Conservation (phyloP, 2,888 invertebrate species). For the Xestia c-nigrum region DNA sequence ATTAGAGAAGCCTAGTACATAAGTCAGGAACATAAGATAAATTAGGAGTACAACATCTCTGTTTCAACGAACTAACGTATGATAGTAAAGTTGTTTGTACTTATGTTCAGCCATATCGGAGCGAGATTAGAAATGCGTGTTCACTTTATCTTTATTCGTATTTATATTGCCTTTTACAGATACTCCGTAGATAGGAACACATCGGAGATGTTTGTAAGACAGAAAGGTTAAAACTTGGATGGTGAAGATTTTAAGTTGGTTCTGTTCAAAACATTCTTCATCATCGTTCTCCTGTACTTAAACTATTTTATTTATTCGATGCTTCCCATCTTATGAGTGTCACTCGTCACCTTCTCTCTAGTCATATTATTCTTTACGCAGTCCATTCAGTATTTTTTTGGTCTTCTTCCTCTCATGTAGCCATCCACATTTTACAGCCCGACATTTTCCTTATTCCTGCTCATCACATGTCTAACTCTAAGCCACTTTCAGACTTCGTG, state of each 20-base stretch:
- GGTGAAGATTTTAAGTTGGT: not conserved
- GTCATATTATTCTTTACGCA: not conserved
- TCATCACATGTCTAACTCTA: too few relatives aligned
- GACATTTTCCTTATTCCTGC: too few relatives aligned
- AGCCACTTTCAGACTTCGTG: not conserved
- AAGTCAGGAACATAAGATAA: slow-evolving; percentile 47
- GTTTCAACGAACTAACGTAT: slow-evolving; percentile 32
- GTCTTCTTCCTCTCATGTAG: too few relatives aligned
- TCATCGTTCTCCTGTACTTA: not conserved
- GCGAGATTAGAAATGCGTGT: slow-evolving; percentile 65
- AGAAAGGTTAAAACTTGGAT: slow-evolving; percentile 25
- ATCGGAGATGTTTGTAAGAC: slow-evolving; percentile 41
- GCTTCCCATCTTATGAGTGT: not conserved
- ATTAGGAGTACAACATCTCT: slow-evolving; percentile 61
- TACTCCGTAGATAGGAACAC: slow-evolving; percentile 51
- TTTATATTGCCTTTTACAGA: slow-evolving; percentile 60
- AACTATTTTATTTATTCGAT: not conserved
- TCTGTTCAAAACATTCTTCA: not conserved
- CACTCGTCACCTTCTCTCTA: not conserved
- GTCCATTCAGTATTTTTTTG: not conserved
- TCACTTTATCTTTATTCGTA: slow-evolving; percentile 57
- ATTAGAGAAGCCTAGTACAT: slow-evolving; percentile 58
- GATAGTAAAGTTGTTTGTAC: slow-evolving; percentile 52
- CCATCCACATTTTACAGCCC: too few relatives aligned
- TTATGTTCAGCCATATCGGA: slow-evolving; percentile 53